A percentile compares a stretch with the other conserved stretches of the same genome.
phyloP scores from a whole-genome alignment of 2,113 vertebrate genomes.

The Oreochromis tanganicae region DNA sequence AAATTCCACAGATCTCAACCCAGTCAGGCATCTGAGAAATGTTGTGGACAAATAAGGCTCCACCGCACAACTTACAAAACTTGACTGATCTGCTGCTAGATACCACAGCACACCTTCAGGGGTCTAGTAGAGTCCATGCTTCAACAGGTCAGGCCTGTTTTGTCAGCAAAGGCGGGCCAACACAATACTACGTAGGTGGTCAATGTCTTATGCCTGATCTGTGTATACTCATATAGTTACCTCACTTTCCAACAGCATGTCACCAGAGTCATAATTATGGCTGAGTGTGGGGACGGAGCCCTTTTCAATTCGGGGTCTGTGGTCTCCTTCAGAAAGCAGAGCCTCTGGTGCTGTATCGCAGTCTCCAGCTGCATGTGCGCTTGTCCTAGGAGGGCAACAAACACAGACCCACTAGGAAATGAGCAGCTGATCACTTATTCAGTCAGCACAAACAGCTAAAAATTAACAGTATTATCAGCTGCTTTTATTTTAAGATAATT shows the following conservation, averaged over 20 bases:
- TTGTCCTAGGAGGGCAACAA: neutral
- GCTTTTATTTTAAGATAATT: neutral
- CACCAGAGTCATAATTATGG: neutral
- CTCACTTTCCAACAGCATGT: neutral
- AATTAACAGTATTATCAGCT: neutral
- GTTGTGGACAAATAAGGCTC: neutral
- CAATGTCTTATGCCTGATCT: neutral
- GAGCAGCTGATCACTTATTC: neutral
- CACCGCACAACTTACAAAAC: neutral
- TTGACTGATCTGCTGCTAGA: neutral
- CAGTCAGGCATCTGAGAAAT: neutral
- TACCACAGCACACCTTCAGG: neutral
- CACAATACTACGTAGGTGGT: neutral
- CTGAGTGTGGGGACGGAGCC: neutral
- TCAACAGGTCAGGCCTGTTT: neutral
- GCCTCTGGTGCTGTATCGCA: neutral
- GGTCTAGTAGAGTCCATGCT: neutral
- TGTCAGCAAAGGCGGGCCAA: neutral
- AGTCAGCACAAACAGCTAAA: neutral
- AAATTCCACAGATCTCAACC: neutral
- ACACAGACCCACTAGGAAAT: neutral
- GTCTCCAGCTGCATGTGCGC: neutral
- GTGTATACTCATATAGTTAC: neutral
- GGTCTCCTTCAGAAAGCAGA: neutral
- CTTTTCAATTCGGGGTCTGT: neutral